These are phyloP conservation scores for Euwallacea similis DNA, from an alignment of 1,140 invertebrate species.

Conservation along the genomic window DNA sequence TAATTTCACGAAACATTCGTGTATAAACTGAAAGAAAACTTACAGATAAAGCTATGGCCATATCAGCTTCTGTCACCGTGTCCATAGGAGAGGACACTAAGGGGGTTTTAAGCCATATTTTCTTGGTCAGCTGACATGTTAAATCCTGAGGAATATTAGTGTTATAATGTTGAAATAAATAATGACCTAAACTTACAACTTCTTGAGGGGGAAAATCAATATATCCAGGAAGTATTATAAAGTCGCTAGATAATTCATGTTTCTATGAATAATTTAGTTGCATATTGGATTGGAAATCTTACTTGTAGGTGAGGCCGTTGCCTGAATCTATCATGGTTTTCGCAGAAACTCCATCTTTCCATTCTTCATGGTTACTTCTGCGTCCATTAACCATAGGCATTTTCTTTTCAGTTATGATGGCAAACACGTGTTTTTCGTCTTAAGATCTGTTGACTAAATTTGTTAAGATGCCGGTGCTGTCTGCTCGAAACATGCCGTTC, in stretches of 20 bases:
- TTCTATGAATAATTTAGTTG: too few species aligned
- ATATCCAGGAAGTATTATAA: constrained; percentile 95
- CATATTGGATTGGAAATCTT: constrained; percentile 20
- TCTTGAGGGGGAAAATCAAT: constrained; percentile 94
- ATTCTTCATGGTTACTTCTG: constrained; percentile 9
- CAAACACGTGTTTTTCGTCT: too few species aligned
- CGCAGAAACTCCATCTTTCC: constrained; percentile 57
- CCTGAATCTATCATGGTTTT: constrained; percentile 80
- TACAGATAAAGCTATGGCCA: constrained; percentile 99
- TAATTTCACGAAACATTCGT: too few species aligned
- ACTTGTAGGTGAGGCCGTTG: constrained; percentile 92
- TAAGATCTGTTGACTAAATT: too few species aligned
- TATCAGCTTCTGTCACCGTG: constrained; percentile 98
- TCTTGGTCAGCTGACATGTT: constrained; percentile 85
- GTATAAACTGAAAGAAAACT: constrained; percentile 47
- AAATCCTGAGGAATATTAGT: constrained; percentile 65
- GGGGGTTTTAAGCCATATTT: constrained; percentile 88
- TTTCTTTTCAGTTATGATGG: neutral
- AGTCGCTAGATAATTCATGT: constrained; percentile 76
- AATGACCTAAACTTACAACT: constrained; percentile 64
- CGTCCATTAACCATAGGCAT: neutral
- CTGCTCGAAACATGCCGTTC: too few species aligned
- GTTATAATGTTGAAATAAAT: constrained; percentile 13
- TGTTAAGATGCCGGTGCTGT: too few species aligned
- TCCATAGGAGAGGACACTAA: constrained; percentile 99